Evolutionary conservation across 2,113 vertebrate species (phyloP), one percentile per base, ranked within the genome.

Genomic region (Stigmatopora nigra): DNA sequence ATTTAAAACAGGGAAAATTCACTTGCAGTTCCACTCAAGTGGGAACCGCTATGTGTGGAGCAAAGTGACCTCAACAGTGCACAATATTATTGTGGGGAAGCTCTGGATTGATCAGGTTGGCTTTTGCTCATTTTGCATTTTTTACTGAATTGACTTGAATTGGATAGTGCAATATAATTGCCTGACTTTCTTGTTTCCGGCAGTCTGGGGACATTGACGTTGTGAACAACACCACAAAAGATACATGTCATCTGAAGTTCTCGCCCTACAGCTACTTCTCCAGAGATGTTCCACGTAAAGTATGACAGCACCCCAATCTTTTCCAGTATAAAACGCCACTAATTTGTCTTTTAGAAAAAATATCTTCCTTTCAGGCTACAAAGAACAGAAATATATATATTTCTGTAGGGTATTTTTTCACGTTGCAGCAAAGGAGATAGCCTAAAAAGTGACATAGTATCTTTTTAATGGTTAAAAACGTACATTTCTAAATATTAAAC

Each of bases 261-360:
- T 91, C 92, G 67, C 95, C 95, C 68, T 98, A 98, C 86, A 98
- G 95, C 84, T 98, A 98, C 87, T 98, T 98, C 89, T 98, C 95
- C 85, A 93, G 95, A 83, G 96, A 98, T 1, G 87, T 90, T 0
- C 92, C 94, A 35, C 92, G 94, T 12, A 98, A 97, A 92, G 96
- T 98, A 77, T n/a, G 87, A 80, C 0, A 1, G 51, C 41, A 56
- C 3, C 10, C 10, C 59, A 8, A 19, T 52, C 2, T 0, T 48
- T 41, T n/a, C 14, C 44, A 31, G 25, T 31, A 3, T 31, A 31
- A 31, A 31, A 31, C 25, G 25, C 25, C 25, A 31, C 2, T 31
- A 31, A 31, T 31, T 31, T 31, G 25, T 31, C 3, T 31, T 31
- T 31, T 1, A 31, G 25, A 31, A 31, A 31, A 31, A 31, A 31